phyloP scores from a whole-genome alignment of 2,113 vertebrate genomes.

The Zosterops hypoxanthus region DNA sequence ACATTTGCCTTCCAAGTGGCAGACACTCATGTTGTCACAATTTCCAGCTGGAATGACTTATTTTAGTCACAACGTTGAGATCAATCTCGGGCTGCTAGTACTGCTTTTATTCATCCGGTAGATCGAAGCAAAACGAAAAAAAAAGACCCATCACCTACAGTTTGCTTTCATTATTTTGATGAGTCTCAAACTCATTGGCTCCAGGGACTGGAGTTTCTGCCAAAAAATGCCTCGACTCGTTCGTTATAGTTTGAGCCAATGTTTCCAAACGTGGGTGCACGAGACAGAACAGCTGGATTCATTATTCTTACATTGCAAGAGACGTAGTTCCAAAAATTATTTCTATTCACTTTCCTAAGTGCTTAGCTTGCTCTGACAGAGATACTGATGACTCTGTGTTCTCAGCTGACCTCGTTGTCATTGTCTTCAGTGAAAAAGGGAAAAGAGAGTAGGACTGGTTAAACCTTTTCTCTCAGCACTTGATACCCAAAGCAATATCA shows the following conservation, averaged over 20 bases:
- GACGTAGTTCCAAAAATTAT: background rate
- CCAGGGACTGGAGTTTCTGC: conserved; percentile 25
- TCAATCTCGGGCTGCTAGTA: conserved; percentile 26
- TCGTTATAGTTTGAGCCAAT: conserved; percentile 15
- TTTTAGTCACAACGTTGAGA: conserved; percentile 29
- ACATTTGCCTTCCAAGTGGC: conserved; percentile 33
- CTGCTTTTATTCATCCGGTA: conserved; percentile 34
- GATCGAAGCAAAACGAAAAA: conserved; percentile 39
- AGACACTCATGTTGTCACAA: conserved; percentile 25
- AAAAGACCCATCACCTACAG: conserved; percentile 13
- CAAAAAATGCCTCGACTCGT: background rate
- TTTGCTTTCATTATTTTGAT: conserved; percentile 36
- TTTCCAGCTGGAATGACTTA: conserved; percentile 51
- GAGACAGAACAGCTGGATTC: conserved; percentile 48
- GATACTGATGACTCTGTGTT: background rate
- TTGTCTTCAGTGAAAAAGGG: background rate
- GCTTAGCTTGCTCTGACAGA: conserved; percentile 1
- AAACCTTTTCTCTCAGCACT: background rate
- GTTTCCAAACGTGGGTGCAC: background rate
- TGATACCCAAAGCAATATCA: background rate
- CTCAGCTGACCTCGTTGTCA: background rate
- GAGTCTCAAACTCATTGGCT: conserved; percentile 22
- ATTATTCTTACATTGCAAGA: background rate
- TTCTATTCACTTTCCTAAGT: background rate
- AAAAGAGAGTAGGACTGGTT: background rate